A percentile compares a stretch with the other conserved stretches of the same genome.
Evolutionary conservation across 2,113 vertebrate genomes (phyloP).

Genomic region (Mastomys coucha): DNA sequence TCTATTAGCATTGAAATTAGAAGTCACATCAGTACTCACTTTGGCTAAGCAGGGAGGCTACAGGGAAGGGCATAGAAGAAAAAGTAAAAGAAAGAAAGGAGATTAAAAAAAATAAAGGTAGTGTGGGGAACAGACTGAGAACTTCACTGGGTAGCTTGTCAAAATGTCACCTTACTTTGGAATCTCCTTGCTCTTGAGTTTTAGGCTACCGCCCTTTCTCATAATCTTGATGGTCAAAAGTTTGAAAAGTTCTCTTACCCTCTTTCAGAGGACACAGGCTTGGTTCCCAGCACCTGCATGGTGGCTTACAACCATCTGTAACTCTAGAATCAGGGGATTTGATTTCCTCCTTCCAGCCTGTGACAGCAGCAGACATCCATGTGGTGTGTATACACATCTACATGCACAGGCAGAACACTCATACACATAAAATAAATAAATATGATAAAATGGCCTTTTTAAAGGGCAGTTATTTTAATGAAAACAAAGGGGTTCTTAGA

Average conservation of each 20-base stretch:
- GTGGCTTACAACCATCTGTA: background rate
- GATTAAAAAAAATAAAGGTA: background rate
- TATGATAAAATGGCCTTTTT: background rate
- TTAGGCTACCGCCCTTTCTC: accelerated
- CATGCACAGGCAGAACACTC: background rate
- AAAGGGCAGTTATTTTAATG: background rate
- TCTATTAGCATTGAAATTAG: background rate
- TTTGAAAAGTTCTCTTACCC: background rate
- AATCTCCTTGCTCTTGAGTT: background rate
- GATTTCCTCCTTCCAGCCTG: background rate
- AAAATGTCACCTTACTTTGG: background rate
- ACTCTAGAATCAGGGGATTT: background rate
- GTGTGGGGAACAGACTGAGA: background rate
- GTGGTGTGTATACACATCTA: background rate
- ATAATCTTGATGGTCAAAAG: background rate
- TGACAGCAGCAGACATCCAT: background rate
- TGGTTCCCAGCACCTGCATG: background rate
- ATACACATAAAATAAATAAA: background rate
- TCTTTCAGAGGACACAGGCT: background rate
- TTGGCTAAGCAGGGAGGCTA: background rate
- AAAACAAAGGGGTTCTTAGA: constrained; percentile 15
- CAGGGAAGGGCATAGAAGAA: background rate
- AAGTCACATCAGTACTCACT: background rate
- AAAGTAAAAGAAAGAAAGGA: background rate
- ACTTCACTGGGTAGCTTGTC: background rate